Evolutionary conservation across 2,888 invertebrate species (phyloP).

Genomic region (Scaptomyza polygonia): DNA sequence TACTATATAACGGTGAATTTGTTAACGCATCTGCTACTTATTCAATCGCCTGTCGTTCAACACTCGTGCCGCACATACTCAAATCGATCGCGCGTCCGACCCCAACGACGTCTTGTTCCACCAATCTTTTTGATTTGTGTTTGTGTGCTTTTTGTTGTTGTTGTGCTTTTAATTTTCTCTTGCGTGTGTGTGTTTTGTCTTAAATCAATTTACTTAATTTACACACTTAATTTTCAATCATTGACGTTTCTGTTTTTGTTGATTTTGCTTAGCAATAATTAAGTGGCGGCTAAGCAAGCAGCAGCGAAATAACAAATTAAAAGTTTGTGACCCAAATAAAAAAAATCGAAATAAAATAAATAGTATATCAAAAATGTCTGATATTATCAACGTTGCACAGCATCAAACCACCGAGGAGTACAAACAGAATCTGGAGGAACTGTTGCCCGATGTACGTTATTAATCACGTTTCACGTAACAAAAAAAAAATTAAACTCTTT

Average conservation of each 20-base stretch:
- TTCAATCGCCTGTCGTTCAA: slow-evolving; percentile 29
- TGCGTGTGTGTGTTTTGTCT: slow-evolving; percentile 25
- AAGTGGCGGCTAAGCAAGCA: slow-evolving; percentile 35
- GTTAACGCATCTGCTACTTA: neutral
- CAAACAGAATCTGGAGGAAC: slow-evolving; percentile 76
- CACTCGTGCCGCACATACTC: slow-evolving; percentile 13
- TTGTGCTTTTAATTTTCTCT: slow-evolving; percentile 4
- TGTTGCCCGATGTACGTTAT: slow-evolving; percentile 81
- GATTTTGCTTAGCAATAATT: slow-evolving; percentile 48
- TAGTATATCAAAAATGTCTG: slow-evolving; percentile 70
- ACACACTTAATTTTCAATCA: slow-evolving; percentile 9
- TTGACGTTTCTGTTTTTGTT: slow-evolving; percentile 50
- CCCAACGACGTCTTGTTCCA: neutral
- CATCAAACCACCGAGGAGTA: slow-evolving; percentile 80
- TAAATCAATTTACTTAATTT: slow-evolving; percentile 51
- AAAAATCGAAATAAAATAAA: slow-evolving; percentile 15
- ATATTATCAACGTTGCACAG: slow-evolving; percentile 80
- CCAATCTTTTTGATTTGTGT: neutral
- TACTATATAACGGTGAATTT: slow-evolving; percentile 46
- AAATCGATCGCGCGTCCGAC: slow-evolving; percentile 29
- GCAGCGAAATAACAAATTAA: slow-evolving; percentile 8
- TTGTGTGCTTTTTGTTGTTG: slow-evolving; percentile 4
- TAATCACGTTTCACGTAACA: slow-evolving; percentile 70
- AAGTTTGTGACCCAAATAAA: neutral
- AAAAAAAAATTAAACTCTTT: slow-evolving; percentile 35